Percentiles rank a stretch among this genome's conserved stretches.
phyloP scores from a whole-genome alignment of 1,140 invertebrate genomes.

The Nasonia longicornis region DNA sequence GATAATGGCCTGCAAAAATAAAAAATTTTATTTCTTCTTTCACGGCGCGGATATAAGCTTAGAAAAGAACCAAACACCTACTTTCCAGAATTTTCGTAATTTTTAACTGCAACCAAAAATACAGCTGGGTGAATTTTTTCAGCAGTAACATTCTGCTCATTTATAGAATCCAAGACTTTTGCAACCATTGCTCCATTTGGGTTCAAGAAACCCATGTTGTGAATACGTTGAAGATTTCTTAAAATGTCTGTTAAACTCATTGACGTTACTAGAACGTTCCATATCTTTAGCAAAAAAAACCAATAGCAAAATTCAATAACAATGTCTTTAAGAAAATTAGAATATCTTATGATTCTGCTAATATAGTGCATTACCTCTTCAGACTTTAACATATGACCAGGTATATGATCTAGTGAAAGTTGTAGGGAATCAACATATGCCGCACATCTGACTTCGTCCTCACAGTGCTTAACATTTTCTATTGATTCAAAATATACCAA shows the following conservation, averaged over 20 bases:
- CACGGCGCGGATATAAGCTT: neutral
- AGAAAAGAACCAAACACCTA: constrained; percentile 53
- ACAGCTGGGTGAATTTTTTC: constrained; percentile 73
- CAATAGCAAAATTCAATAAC: constrained; percentile 12
- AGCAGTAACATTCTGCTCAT: constrained; percentile 63
- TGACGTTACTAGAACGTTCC: constrained; percentile 73
- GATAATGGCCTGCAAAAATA: constrained; percentile 54
- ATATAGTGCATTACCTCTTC: constrained; percentile 66
- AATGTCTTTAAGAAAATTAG: neutral
- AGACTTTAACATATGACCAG: constrained; percentile 74
- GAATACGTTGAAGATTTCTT: constrained; percentile 75
- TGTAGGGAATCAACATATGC: constrained; percentile 67
- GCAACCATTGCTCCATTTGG: constrained; percentile 57
- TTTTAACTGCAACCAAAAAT: constrained; percentile 71
- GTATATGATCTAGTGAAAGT: constrained; percentile 76
- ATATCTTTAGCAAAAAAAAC: constrained; percentile 66
- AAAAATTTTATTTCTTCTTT: constrained; percentile 22
- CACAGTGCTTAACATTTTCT: constrained; percentile 72
- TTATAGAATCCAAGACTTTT: constrained; percentile 66
- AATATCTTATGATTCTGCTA: neutral
- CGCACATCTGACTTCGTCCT: constrained; percentile 70
- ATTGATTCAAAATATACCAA: constrained; percentile 72
- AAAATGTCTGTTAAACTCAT: constrained; percentile 73
- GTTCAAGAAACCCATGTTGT: constrained; percentile 73
- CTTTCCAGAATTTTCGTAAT: constrained; percentile 73